A percentile compares a stretch with the other conserved stretches of the same genome.
Evolutionary conservation across 2,113 vertebrate species (phyloP).

Genomic region (Neolamprologus sp.): DNA sequence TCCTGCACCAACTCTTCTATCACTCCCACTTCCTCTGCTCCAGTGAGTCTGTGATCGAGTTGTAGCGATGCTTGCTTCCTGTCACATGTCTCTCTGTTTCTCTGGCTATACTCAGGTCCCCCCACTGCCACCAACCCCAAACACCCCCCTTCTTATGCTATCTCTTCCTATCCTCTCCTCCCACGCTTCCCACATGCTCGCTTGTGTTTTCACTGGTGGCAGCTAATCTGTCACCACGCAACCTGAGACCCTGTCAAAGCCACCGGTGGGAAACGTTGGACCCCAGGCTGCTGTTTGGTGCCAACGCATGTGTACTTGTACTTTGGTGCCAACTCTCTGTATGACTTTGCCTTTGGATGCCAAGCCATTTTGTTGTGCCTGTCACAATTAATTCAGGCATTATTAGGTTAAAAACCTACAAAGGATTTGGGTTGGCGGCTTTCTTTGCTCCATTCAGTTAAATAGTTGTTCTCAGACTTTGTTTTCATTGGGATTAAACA

Average conservation of each 20-base stretch:
- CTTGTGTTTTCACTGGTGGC: not conserved
- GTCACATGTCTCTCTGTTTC: not conserved
- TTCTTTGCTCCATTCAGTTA: not conserved
- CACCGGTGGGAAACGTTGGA: conserved; percentile 3
- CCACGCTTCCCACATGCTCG: not conserved
- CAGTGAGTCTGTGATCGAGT: not conserved
- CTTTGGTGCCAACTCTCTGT: conserved; percentile 26
- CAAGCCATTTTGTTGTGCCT: conserved; percentile 19
- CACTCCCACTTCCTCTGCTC: not conserved
- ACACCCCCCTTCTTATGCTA: not conserved
- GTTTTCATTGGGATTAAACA: not conserved
- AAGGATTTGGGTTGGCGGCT: not conserved
- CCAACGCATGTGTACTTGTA: conserved; percentile 21
- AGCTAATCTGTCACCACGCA: conserved; percentile 7
- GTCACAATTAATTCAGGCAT: conserved; percentile 15
- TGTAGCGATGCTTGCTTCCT: not conserved
- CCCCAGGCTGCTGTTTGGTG: not conserved
- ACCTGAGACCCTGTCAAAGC: conserved; percentile 19
- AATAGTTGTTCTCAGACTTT: not conserved
- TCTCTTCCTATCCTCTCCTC: not conserved
- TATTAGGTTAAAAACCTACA: conserved; percentile 25
- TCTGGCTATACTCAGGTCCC: not conserved
- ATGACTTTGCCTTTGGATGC: conserved; percentile 17
- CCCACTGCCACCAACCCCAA: not conserved
- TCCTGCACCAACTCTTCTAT: not conserved